phyloP scores from a whole-genome alignment of 1,140 invertebrate species.

The Andrena cerasifolii region DNA sequence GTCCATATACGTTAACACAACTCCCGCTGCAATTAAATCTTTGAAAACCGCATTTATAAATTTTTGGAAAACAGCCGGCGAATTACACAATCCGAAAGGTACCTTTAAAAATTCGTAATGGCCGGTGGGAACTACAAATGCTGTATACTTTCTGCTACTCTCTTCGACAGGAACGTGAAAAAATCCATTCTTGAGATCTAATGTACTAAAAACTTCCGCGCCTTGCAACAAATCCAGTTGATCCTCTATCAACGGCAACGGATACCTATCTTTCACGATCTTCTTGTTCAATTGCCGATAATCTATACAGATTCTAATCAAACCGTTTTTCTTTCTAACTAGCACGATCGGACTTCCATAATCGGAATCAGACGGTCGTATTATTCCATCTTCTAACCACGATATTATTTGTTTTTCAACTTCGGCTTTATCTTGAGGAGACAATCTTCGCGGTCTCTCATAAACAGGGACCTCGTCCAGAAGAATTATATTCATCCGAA shows the following conservation, averaged over 20 bases:
- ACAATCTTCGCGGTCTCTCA: conserved; percentile 6
- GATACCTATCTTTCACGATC: too few relatives aligned
- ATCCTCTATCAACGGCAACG: neutral
- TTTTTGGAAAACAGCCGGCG: too few relatives aligned
- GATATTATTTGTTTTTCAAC: neutral
- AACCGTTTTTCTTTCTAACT: conserved; percentile 9
- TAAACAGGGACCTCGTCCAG: neutral
- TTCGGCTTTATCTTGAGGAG: neutral
- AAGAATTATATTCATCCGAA: neutral
- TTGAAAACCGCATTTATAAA: too few relatives aligned
- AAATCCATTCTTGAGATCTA: too few relatives aligned
- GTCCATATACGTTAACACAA: conserved; percentile 49
- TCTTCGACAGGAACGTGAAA: conserved; percentile 4
- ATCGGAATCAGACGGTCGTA: conserved; percentile 7
- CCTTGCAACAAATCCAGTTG: neutral
- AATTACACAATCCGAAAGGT: too few relatives aligned
- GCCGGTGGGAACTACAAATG: neutral
- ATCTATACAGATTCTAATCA: neutral
- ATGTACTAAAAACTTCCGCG: too few relatives aligned
- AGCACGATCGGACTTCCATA: too few relatives aligned
- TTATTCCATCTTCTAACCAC: neutral
- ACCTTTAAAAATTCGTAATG: conserved; percentile 18
- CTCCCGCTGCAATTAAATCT: too few relatives aligned
- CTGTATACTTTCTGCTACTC: conserved; percentile 5
- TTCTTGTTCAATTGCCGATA: too few relatives aligned